Percentiles rank a stretch among this genome's conserved stretches.
These are phyloP conservation scores for Chorisops tibialis DNA, from an alignment of 2,888 invertebrate species.

Conservation along the genomic window DNA sequence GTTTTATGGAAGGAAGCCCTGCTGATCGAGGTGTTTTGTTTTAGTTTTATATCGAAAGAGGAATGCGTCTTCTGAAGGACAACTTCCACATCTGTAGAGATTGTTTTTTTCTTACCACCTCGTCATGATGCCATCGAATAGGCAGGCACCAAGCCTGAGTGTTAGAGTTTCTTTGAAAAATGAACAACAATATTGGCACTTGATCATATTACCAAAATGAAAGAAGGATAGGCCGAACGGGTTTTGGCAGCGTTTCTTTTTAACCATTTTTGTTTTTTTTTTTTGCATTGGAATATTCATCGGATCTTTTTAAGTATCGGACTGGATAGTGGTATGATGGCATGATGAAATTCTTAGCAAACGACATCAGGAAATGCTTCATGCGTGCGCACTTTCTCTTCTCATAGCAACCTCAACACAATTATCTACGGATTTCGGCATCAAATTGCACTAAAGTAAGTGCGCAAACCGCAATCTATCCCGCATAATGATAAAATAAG, in stretches of 20 bases:
- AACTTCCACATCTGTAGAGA: no score
- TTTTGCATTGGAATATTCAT: neutral
- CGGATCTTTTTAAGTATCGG: neutral
- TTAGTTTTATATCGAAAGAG: no score
- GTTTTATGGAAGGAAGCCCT: no score
- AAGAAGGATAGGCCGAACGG: neutral
- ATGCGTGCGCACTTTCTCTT: no score
- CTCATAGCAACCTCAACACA: neutral
- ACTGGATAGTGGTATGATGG: neutral
- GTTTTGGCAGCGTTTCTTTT: neutral
- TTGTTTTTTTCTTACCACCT: no score
- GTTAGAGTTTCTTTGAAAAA: conserved; percentile 18
- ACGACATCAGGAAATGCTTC: no score
- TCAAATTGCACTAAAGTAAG: neutral
- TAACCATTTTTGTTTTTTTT: neutral
- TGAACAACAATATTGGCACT: conserved; percentile 21
- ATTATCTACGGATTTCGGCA: neutral
- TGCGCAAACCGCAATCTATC: conserved; percentile 1
- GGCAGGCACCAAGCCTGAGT: neutral
- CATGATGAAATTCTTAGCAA: neutral
- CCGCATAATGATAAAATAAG: conserved; percentile 12
- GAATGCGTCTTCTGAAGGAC: no score
- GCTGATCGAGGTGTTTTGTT: no score
- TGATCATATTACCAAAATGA: conserved; percentile 23
- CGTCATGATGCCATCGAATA: neutral